Evolutionary conservation across 1,140 invertebrate species (phyloP), one percentile per base, ranked within the genome.

Genomic region (Dinothrombium tinctorium): DNA sequence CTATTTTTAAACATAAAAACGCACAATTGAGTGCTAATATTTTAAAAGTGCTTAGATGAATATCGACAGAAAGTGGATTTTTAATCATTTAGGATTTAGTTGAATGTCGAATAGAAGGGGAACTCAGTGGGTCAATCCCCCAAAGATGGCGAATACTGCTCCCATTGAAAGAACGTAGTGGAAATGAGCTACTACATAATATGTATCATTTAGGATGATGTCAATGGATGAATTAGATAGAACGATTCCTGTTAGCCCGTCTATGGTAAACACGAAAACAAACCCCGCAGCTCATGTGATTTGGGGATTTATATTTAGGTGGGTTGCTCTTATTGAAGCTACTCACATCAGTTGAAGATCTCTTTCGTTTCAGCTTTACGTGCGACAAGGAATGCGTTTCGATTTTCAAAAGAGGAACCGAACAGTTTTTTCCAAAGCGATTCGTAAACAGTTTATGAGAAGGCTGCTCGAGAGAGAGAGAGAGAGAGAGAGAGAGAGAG

Each of bases 101-200:
- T 45, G 52, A 46, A 67, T 43, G 36, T 70, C 69, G 41, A 60
- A 65, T 56, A 75, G 62, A 61, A 72, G 51, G 15, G 68, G 64
- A 33, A 62, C 73, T 66, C 71, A 76, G 49, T 67, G 58, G 56
- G 66, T 60, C 59, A 75, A 63, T 48, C 69, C 69, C 37, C 54
- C 65, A 59, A 76, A 63, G 65, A 74, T 71, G 36, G 68, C 63
- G 65, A 75, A 75, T 53, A 76, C 66, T 8, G 71, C 68, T 49
- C 68, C 67, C 59, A 70, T 69, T 15, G 66, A 69, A 50, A 71
- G 47, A 36, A 69, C 60, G 55, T 62, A 75, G 56, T 76, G 72
- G 54, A 76, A 76, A 58, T 77, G 72, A 37, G 67, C 69, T 38
- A 75, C 71, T 33, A 74, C 71, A 66, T 73, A 77, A 57, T 74